Conservation (phyloP, 30 jellyfish, hydroid and myxozoan species). For the Haliclystus octoradiatus region DNA sequence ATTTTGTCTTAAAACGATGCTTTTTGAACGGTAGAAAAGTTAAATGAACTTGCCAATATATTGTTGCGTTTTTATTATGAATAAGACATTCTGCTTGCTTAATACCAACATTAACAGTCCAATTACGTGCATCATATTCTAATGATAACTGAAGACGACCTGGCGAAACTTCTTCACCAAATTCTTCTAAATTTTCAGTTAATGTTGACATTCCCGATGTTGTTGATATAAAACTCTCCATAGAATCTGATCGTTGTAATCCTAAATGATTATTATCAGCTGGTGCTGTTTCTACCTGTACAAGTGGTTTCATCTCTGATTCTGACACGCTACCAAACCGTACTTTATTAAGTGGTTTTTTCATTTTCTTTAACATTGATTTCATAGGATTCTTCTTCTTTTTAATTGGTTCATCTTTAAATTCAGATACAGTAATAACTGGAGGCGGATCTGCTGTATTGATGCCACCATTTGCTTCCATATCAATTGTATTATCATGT, state of each 20-base stretch:
- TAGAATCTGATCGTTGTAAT: slow-evolving; percentile 53
- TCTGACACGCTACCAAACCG: slow-evolving; percentile 59
- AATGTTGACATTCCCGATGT: slow-evolving; percentile 57
- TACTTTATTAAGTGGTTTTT: slow-evolving; percentile 69
- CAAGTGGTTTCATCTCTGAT: slow-evolving; percentile 27
- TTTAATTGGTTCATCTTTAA: slow-evolving; percentile 27
- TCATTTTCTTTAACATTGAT: slow-evolving; percentile 63
- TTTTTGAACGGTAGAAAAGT: slow-evolving; percentile 85
- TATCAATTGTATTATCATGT: not conserved
- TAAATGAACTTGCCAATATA: slow-evolving; percentile 95
- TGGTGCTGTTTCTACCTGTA: slow-evolving; percentile 21
- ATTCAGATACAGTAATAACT: slow-evolving; percentile 12
- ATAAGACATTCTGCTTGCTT: slow-evolving; percentile 89
- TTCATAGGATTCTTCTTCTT: slow-evolving; percentile 35
- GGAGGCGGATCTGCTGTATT: slow-evolving; percentile 11
- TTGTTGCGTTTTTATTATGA: slow-evolving; percentile 54
- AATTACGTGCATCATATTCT: slow-evolving; percentile 53
- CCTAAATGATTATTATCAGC: slow-evolving; percentile 25
- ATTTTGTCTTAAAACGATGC: slow-evolving; percentile 74
- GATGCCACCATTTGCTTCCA: slow-evolving; percentile 1
- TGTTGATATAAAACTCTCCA: slow-evolving; percentile 90
- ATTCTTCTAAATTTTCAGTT: slow-evolving; percentile 78
- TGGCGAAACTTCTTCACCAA: slow-evolving; percentile 90
- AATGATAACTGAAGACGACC: slow-evolving; percentile 72
- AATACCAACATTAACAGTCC: slow-evolving; percentile 80